phyloP scores from a whole-genome alignment of 2,797 vertebrate genomes.

The Danio albolineatus region DNA sequence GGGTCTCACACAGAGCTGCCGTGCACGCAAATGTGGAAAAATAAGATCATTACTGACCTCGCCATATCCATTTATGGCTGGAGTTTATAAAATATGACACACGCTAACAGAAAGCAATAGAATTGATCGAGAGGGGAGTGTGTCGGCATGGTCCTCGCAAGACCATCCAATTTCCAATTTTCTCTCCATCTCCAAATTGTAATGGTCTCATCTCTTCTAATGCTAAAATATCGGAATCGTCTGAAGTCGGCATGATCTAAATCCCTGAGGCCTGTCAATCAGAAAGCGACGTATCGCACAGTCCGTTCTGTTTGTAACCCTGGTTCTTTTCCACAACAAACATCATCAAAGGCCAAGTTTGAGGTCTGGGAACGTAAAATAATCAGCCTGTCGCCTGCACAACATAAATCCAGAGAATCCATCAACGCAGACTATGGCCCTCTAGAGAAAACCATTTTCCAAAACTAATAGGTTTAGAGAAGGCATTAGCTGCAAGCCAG shows the following conservation, averaged over 20 bases:
- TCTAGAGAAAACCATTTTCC: constrained; percentile 67
- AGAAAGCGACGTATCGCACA: constrained; percentile 12
- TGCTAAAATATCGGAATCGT: constrained; percentile 38
- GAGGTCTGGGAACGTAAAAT: constrained; percentile 29
- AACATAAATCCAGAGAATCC: constrained; percentile 51
- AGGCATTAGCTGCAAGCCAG: constrained; percentile 62
- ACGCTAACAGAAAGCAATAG: constrained; percentile 40
- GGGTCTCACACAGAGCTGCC: constrained; percentile 55
- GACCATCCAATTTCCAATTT: constrained; percentile 39
- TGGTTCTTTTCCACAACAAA: constrained; percentile 18
- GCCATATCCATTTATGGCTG: constrained; percentile 53
- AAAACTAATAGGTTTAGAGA: constrained; percentile 69
- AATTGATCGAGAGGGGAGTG: constrained; percentile 39
- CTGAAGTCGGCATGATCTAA: constrained; percentile 14
- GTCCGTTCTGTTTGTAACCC: constrained; percentile 30
- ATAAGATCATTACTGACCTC: constrained; percentile 59
- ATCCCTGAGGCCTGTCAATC: constrained; percentile 38
- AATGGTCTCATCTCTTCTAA: constrained; percentile 52
- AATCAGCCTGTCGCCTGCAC: constrained; percentile 40
- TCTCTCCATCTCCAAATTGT: constrained; percentile 33
- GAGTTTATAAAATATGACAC: constrained; percentile 52
- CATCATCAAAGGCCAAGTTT: constrained; percentile 35
- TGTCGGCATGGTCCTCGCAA: constrained; percentile 21
- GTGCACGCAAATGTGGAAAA: constrained; percentile 60
- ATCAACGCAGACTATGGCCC: constrained; percentile 43